phyloP scores from a whole-genome alignment of 2,797 vertebrate species.

The Pterois miles region DNA sequence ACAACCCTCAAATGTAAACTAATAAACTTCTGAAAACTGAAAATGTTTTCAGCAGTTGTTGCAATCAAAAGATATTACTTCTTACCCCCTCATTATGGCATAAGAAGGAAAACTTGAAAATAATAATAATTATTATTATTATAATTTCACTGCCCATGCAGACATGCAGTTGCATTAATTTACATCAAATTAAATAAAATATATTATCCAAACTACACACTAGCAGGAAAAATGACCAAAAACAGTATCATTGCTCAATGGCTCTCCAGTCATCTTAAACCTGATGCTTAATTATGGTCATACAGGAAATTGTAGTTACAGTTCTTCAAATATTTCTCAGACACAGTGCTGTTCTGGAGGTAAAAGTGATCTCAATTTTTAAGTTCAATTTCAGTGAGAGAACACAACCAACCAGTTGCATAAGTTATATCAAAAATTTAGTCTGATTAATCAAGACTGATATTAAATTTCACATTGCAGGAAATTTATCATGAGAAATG shows the following conservation, averaged over 20 bases:
- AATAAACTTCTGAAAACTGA: background rate
- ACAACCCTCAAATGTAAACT: background rate
- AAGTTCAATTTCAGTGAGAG: background rate
- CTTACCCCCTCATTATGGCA: background rate
- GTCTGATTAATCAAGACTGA: background rate
- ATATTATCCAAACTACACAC: background rate
- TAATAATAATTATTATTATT: no score
- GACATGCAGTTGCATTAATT: background rate
- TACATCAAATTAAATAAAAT: background rate
- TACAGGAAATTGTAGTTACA: background rate
- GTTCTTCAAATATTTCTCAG: constrained; percentile 28
- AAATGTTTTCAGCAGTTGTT: background rate
- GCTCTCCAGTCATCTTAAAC: constrained; percentile 45
- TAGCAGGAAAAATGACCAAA: background rate
- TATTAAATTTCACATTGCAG: background rate
- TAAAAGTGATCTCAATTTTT: background rate
- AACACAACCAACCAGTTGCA: background rate
- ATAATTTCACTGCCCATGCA: background rate
- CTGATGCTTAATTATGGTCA: constrained; percentile 9
- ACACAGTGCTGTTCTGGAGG: constrained; percentile 36
- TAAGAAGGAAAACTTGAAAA: background rate
- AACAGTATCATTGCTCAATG: background rate
- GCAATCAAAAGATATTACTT: background rate
- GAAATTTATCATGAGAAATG: background rate
- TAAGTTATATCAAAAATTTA: background rate